Base-by-base conservation (phyloP, 2,113 vertebrate species). In the Onychorhynchus coronatus region DNA sequence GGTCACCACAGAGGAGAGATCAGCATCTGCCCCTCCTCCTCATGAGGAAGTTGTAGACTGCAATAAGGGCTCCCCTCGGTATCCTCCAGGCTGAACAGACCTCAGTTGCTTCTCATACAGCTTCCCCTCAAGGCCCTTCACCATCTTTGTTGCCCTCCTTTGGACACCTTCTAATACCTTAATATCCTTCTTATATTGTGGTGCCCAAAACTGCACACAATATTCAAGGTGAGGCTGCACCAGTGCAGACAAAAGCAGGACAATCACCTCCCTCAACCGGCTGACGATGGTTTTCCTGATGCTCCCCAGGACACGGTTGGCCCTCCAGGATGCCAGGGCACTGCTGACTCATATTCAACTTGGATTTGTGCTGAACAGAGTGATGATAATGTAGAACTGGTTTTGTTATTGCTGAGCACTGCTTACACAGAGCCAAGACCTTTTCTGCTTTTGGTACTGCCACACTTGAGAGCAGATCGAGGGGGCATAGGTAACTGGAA, bases 401-500 rank as follows among this genome's bases (percentile, higher is more conserved):
- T 46, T 58, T 39, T 61, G 12, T 17, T 59, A 25, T 46, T 46
- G 13, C 37, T 67, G 23, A 59, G 7, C 19, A 74, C 33, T 3
- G 4, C 33, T 74, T 39, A 39, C 28, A 39, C 8, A n/a, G 53
- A 67, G 23, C 13, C 28, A 30, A n/a, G 2, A 28, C 19, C 19
- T 46, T 46, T 53, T 30, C 39, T 61, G 13, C 21, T 41, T 30
- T 47, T 46, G 11, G 5, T 61, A 5, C 24, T 50, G 7, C 39
- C n/a, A 53, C 4, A 11, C 16, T 82, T 62, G 24, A 2, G 8
- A 75, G n/a, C 13, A 61, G 17, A 4, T 33, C 11, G 2, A 53
- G 5, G 0, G 0, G 53, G 6, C 11, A 8, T 30, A n/a, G 37
- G 13, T 39, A 11, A 30, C 14, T n/a, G 12, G 28, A 37, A 25